These are phyloP conservation scores for Cosmia trapezina DNA, from an alignment of 2,888 invertebrate species.

Conservation along the genomic window DNA sequence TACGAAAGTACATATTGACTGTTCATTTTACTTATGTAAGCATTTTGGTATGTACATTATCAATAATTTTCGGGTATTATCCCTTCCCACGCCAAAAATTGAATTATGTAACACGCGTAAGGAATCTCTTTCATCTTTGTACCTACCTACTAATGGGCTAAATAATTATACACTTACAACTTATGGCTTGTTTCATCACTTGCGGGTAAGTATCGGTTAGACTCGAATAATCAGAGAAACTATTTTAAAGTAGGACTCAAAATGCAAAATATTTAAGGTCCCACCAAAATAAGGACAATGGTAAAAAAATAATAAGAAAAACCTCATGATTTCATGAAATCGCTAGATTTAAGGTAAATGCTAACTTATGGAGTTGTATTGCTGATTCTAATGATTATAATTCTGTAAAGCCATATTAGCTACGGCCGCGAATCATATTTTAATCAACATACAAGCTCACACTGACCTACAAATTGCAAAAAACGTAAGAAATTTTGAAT, in stretches of 20 bases:
- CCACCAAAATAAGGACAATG: no score
- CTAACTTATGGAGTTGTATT: no score
- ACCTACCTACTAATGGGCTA: neutral
- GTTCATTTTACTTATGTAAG: neutral
- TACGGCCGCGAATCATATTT: no score
- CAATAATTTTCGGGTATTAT: neutral
- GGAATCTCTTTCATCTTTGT: conserved; percentile 12
- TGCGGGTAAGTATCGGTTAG: neutral
- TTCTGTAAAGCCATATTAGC: no score
- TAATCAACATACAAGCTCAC: no score
- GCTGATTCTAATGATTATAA: no score
- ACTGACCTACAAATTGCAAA: no score
- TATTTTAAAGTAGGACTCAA: neutral
- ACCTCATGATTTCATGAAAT: no score
- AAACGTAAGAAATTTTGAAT: no score
- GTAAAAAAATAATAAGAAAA: no score
- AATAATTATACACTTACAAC: conserved; percentile 10
- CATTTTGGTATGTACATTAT: neutral
- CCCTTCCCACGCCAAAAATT: conserved; percentile 1
- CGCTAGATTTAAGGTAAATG: no score
- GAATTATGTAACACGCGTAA: conserved; percentile 19
- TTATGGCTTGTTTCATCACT: neutral
- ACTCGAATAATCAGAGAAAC: neutral
- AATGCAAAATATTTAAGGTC: no score
- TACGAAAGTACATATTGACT: neutral